phyloP scores from a whole-genome alignment of 1,140 invertebrate genomes.

The Portunus trituberculatus region DNA sequence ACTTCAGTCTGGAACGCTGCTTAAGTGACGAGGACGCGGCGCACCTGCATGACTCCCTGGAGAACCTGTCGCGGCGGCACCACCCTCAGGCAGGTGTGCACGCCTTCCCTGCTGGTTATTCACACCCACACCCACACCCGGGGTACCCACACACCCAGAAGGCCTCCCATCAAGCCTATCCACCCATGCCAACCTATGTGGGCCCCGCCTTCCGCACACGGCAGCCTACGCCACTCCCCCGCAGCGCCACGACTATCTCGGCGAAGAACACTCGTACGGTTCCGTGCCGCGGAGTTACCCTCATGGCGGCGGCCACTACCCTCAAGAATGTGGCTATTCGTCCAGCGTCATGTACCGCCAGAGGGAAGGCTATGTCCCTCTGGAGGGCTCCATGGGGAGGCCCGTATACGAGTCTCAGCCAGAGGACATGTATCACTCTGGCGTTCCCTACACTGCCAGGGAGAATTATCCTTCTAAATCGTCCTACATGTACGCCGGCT shows the following conservation, averaged over 20 bases:
- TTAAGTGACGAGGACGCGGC: conserved; percentile 69
- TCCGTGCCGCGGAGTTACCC: conserved; percentile 22
- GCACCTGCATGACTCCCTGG: conserved; percentile 65
- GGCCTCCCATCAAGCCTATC: conserved; percentile 47
- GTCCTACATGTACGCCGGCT: conserved; percentile 39
- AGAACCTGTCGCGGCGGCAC: conserved; percentile 53
- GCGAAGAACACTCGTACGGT: background rate
- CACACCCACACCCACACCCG: conserved; percentile 31
- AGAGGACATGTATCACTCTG: conserved; percentile 53
- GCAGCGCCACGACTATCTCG: conserved; percentile 48
- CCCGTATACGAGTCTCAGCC: conserved; percentile 44
- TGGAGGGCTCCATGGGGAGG: conserved; percentile 42
- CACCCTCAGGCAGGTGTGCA: conserved; percentile 4
- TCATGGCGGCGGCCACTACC: background rate
- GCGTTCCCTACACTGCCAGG: conserved; percentile 28
- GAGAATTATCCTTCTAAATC: conserved; percentile 51
- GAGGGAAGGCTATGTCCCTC: conserved; percentile 46
- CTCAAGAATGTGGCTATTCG: conserved; percentile 39
- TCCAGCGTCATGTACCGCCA: conserved; percentile 45
- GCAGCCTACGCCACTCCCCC: conserved; percentile 43
- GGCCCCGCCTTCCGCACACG: conserved; percentile 59
- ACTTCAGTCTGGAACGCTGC: conserved; percentile 69
- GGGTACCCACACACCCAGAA: conserved; percentile 38
- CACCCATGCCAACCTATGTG: conserved; percentile 56
- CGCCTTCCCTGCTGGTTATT: conserved; percentile 28